phyloP scores from a whole-genome alignment of 2,888 invertebrate species.

The Sericinus montela region DNA sequence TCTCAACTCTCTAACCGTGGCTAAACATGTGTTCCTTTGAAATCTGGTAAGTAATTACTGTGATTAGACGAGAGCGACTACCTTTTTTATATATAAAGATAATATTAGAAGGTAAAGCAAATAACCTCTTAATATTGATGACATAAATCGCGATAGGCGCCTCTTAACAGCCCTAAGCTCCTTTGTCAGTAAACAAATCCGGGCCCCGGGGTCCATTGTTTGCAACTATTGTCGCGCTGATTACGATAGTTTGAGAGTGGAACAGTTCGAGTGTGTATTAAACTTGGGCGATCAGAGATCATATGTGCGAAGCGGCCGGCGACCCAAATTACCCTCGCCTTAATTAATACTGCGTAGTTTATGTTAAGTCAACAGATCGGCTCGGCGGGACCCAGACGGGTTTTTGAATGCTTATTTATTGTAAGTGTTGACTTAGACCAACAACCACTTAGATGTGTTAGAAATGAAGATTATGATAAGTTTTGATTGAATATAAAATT shows the following conservation, averaged over 20 bases:
- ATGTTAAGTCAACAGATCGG: neutral
- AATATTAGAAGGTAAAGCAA: no score
- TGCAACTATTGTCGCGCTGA: slow-evolving; percentile 4
- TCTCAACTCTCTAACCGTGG: no score
- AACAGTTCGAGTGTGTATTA: slow-evolving; percentile 13
- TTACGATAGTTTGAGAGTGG: slow-evolving; percentile 11
- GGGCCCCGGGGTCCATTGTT: slow-evolving; percentile 3
- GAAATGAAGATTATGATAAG: no score
- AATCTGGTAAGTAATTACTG: no score
- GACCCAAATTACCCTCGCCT: slow-evolving; percentile 14
- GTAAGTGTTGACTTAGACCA: no score
- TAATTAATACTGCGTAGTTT: slow-evolving; percentile 13
- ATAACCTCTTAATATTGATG: no score
- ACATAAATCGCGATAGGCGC: neutral
- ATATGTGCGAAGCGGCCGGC: slow-evolving; percentile 12
- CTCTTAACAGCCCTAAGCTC: slow-evolving; percentile 6
- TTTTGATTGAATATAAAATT: no score
- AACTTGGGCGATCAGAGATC: slow-evolving; percentile 12
- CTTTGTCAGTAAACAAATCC: slow-evolving; percentile 9
- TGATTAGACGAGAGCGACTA: no score
- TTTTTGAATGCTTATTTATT: neutral
- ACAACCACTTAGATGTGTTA: no score
- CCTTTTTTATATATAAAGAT: no score
- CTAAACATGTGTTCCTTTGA: no score
- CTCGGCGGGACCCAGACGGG: neutral